Evolutionary conservation across 1,140 invertebrate species (phyloP).

Genomic region (Nebria ingens): DNA sequence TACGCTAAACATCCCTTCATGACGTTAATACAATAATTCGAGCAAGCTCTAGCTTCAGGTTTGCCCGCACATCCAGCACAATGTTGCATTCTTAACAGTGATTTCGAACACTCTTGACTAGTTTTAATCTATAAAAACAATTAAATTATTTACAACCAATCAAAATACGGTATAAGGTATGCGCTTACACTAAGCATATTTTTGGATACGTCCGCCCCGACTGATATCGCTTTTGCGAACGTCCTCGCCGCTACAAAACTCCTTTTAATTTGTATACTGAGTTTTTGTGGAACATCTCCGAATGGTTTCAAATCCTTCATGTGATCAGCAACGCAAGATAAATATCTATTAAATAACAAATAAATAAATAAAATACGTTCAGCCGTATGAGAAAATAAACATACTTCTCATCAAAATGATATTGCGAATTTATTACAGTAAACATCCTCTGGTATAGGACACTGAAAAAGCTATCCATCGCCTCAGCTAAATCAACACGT

Average conservation of each 20-base stretch:
- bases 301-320: constrained; percentile 92
- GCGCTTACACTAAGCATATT: constrained; percentile 67
- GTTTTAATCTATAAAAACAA: constrained; percentile 6
- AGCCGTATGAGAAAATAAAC: no score
- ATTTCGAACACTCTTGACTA: constrained; percentile 6
- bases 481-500: constrained; percentile 66
- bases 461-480: constrained; percentile 88
- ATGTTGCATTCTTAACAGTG: constrained; percentile 52
- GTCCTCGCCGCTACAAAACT: constrained; percentile 90
- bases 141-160: background rate
- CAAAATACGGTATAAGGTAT: background rate
- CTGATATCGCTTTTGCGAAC: constrained; percentile 77
- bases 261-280: constrained; percentile 77
- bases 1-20: constrained; percentile 81
- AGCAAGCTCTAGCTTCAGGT: constrained; percentile 61
- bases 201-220: constrained; percentile 72
- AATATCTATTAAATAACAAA: constrained; percentile 30
- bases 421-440: constrained; percentile 83
- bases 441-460: constrained; percentile 95
- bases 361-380: constrained; percentile 16
- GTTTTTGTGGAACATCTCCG: constrained; percentile 84
- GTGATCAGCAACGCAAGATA: constrained; percentile 82
- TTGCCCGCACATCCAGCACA: constrained; percentile 77
- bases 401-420: constrained; percentile 77
- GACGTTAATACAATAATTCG: constrained; percentile 79